Evolutionary conservation across 2,113 vertebrate species (phyloP), one percentile per base, ranked within the genome.

Genomic region (Campylorhamphus procurvoides): DNA sequence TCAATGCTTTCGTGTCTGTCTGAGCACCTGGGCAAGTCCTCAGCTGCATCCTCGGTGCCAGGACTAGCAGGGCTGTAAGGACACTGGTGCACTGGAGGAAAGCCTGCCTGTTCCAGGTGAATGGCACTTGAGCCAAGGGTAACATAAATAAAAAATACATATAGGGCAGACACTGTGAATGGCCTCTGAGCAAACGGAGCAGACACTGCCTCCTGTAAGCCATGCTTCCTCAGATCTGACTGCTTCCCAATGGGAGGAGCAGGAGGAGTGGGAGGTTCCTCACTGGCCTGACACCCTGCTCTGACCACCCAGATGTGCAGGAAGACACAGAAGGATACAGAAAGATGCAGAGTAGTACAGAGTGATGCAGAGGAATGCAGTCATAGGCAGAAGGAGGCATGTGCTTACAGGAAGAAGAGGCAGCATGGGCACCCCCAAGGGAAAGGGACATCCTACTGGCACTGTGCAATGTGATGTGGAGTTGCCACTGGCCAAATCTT

Each of bases 401-500:
- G 14, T 42, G 55, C 37, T 87, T 78, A 42, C 39, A 67, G 56
- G 47, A 83, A 83, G 74, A 23, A 77, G 53, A 35, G 10, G 14
- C 29, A 73, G 50, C 24, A 49, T 16, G 18, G 8, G 16, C 37
- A 71, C 5, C 13, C 18, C n/a, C 14, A 25, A 40, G 35, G 66
- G 23, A 68, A 76, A 80, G 59, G 13, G 35, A 52, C 58, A 39
- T 22, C 29, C 25, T 0, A 0, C 50, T 49, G 56, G 24, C n/a
- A 39, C 0, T 0, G 25, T 68, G 49, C 40, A 33, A 18, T 2
- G 16, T 20, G 39, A 39, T 1, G 0, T 18, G 49, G 63, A 80
- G 35, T 27, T 76, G 49, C 23, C 62, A 12, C 39, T 33, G 47
- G 25, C 16, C 53, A 72, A 62, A 62, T 31, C 29, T 52, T 52